phyloP scores from a whole-genome alignment of 1,140 invertebrate species.

The Drosophila novamexicana region DNA sequence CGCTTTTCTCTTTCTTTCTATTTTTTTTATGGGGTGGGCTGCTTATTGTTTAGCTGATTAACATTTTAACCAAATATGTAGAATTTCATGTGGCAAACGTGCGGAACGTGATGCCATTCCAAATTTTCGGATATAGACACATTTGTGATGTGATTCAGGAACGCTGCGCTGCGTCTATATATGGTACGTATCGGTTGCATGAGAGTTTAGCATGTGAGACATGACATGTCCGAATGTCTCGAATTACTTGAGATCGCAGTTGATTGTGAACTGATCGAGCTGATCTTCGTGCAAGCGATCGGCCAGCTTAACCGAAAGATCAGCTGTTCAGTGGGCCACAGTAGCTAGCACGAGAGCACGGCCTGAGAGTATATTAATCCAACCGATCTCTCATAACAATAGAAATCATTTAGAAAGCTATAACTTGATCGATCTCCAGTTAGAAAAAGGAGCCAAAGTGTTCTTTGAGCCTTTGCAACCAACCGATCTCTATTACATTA shows the following conservation, averaged over 20 bases:
- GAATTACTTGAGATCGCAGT: not conserved
- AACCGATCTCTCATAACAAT: no score
- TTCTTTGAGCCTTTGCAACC: no score
- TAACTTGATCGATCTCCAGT: no score
- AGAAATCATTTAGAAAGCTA: no score
- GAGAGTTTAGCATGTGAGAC: conserved; percentile 12
- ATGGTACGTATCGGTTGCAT: not conserved
- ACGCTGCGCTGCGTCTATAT: not conserved
- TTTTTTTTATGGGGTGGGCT: no score
- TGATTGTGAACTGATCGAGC: not conserved
- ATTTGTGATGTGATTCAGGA: conserved; percentile 3
- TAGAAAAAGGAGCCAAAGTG: no score
- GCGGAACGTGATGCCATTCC: conserved; percentile 42
- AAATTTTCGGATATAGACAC: conserved; percentile 24
- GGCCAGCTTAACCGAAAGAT: no score
- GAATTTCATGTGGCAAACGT: conserved; percentile 41
- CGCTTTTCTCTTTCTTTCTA: conserved; percentile 34
- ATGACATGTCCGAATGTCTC: not conserved
- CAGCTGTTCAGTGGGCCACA: no score
- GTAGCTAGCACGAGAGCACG: no score
- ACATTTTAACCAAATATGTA: conserved; percentile 36
- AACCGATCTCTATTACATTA: no score
- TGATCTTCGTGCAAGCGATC: no score
- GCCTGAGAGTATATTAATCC: no score
- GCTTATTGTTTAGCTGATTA: conserved; percentile 28